These are phyloP conservation scores for Hypomecis punctinalis DNA, from an alignment of 2,888 invertebrate genomes.

Conservation along the genomic window DNA sequence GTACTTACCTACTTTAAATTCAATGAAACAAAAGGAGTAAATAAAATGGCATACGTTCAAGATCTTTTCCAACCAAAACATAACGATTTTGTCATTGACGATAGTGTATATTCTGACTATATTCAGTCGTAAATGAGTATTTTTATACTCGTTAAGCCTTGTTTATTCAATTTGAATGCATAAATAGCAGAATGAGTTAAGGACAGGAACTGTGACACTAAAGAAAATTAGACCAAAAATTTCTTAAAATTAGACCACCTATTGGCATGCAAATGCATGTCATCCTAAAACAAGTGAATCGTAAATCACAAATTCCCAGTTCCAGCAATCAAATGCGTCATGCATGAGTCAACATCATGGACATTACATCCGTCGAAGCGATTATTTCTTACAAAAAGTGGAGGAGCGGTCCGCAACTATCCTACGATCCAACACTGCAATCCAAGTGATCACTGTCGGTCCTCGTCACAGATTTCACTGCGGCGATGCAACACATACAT, in stretches of 20 bases:
- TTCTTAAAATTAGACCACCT: constrained; percentile 11
- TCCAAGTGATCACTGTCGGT: constrained; percentile 77
- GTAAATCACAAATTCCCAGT: constrained; percentile 70
- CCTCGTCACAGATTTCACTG: constrained; percentile 73
- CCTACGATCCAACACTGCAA: constrained; percentile 83
- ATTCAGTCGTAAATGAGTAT: not conserved
- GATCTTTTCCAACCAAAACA: constrained; percentile 1
- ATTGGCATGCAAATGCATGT: constrained; percentile 12
- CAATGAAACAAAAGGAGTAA: not conserved
- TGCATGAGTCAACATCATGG: constrained; percentile 82
- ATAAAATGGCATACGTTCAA: not conserved
- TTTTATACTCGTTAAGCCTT: constrained; percentile 8
- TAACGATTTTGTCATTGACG: constrained; percentile 13
- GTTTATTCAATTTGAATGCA: constrained; percentile 9
- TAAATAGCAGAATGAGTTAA: constrained; percentile 12
- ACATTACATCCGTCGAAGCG: constrained; percentile 75
- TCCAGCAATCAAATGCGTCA: constrained; percentile 82
- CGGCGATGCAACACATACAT: constrained; percentile 62
- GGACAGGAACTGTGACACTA: constrained; percentile 16
- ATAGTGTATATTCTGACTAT: not conserved
- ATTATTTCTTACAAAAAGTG: constrained; percentile 76
- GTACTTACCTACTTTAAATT: not conserved
- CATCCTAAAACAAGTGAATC: constrained; percentile 36
- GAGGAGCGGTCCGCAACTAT: constrained; percentile 64
- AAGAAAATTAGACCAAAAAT: too few species aligned